Base-by-base conservation (phyloP, 2,113 vertebrate species). In the Dascyllus trimaculatus region DNA sequence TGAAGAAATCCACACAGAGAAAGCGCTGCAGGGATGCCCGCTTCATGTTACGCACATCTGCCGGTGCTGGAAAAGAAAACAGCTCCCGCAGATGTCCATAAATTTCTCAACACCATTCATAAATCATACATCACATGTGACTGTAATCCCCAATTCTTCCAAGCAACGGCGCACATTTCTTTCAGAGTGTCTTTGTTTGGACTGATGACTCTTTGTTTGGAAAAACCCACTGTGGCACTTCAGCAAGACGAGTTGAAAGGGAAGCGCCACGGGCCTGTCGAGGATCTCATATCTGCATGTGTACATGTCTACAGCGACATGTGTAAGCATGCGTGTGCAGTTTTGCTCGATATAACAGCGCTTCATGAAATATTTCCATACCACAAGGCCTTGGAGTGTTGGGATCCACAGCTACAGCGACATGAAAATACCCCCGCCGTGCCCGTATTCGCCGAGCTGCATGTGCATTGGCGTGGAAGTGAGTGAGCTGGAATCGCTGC, bases 51-150 rank as follows among this genome's bases (percentile, higher is more conserved):
- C 14, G 35, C 82, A 82, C 85, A 86, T 89, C 74, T 81, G 80
- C 72, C 62, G 25, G 29, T 57, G 66, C 76, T 29, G 56, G 21
- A 19, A n/a, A 70, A 71, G 49, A 67, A 49, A 69, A 70, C 26
- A 1, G 29, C 51, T 75, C 60, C 14, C 49, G 51, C 65, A 85
- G 38, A 58, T 65, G 45, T 57, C 81, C 60, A 85, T 85, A 82
- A 85, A 90, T 87, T 18, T 86, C 58, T 73, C 73, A 81, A 43
- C 65, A 49, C 25, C 24, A 25, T 46, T 75, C 83, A 81, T 89
- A 80, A 91, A 88, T 89, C 84, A 89, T 85, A 78, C 22, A 86
- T 86, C 75, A 80, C 69, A 78, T 45, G 66, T 65, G 52, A 81
- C 54, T 72, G 54, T 83, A 68, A 86, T 78, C 56, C 59, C 67